A percentile compares a stretch with the other conserved stretches of the same genome.
Evolutionary conservation across 2,888 invertebrate species (phyloP).

Genomic region (Priocnemis perturbator): DNA sequence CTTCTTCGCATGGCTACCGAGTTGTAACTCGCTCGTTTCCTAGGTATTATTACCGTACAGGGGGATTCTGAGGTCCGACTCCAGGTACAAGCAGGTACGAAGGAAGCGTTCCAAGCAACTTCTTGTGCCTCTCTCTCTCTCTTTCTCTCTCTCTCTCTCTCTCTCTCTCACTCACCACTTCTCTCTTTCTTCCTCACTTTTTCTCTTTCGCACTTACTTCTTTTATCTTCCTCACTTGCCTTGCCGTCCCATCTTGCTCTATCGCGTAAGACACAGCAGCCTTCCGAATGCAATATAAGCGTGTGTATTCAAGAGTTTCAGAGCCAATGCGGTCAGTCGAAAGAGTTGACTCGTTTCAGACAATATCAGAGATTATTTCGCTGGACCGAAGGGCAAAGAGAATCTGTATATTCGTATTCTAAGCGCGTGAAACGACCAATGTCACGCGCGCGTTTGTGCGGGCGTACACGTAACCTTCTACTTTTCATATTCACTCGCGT

Average conservation of each 20-base stretch:
- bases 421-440: too few species aligned
- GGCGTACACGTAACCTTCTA: too few species aligned
- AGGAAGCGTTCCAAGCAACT: constrained; percentile 40
- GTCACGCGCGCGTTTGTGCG: too few species aligned
- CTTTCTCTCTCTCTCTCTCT: constrained; percentile 1
- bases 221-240: not conserved
- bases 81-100: constrained; percentile 33
- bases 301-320: too few species aligned
- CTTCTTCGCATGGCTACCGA: constrained; percentile 42
- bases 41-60: constrained; percentile 58
- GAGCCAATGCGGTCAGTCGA: too few species aligned
- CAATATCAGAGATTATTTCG: too few species aligned
- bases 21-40: constrained; percentile 61
- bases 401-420: too few species aligned
- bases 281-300: too few species aligned
- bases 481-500: too few species aligned
- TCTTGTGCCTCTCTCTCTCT: constrained; percentile 37
- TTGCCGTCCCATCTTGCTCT: not conserved
- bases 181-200: not conserved
- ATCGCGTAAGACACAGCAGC: too few species aligned
- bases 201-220: not conserved
- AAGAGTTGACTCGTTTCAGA: too few species aligned
- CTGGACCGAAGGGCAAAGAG: too few species aligned
- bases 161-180: not conserved
- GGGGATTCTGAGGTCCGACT: constrained; percentile 50